Evolutionary conservation across 2,113 vertebrate species (phyloP), one percentile per base, ranked within the genome.

Genomic region (Ifrita kowaldi): DNA sequence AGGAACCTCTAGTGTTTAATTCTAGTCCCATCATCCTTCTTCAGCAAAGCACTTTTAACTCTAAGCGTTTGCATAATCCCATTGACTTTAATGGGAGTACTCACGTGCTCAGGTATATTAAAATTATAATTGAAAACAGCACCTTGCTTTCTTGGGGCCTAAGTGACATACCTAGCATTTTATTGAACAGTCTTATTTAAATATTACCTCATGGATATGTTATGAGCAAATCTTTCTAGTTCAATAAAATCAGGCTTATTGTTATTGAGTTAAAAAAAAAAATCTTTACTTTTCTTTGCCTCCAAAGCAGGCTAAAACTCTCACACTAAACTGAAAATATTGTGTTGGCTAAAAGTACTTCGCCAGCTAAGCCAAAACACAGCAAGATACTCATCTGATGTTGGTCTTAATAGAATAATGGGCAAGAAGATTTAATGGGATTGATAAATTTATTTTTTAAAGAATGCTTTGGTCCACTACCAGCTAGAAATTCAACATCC

Each of bases 31-130:
- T 84, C 85, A 64, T 76, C 26, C 7, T 63, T 93, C 83, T 81
- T 93, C 96, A 90, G 80, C 69, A 79, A 87, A 95, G 69, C 65
- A 46, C 79, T 95, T 97, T 78, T 93, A 93, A 84, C 90, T 75
- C 53, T 64, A 70, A 68, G 47, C 1, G 0, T 50, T 78, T 84
- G 39, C 76, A 46, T 59, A 59, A 83, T 67, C 82, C 59, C 37
- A 49, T 78, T 95, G 92, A 89, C 46, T 96, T 92, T 91, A 95
- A 93, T 60, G 65, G 56, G 77, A 68, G 26, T n/a, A 39, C 47
- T 94, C 88, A 81, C 0, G 0, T 28, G 59, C 47, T 92, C 90
- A 89, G 92, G 86, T 92, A 75, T 89, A 86, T 90, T 93, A 84
- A 94, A 96, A 82, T 69, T 49, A 23, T 86, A 95, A 84, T 90